Evolutionary conservation across 2,797 vertebrate genomes (phyloP).

Genomic region (Halcyon leucocephala): DNA sequence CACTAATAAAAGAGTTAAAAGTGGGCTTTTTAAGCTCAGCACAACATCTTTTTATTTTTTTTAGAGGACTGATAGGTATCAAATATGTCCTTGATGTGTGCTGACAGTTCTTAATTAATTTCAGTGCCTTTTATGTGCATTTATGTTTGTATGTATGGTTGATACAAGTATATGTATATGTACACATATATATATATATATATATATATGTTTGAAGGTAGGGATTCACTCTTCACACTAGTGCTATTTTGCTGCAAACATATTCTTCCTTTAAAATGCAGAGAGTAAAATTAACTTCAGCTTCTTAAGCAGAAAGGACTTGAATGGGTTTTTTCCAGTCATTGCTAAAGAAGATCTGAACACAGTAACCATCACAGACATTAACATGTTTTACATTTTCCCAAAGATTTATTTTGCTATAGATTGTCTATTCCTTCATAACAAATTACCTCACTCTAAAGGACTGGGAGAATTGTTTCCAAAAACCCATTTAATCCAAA

Average conservation of each 20-base stretch:
- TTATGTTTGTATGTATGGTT: background rate
- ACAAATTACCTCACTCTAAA: background rate
- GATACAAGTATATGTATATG: background rate
- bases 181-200: background rate
- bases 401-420: background rate
- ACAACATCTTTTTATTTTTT: background rate
- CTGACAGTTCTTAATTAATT: background rate
- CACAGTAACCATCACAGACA: background rate
- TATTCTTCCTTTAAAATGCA: background rate
- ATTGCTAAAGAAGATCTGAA: background rate
- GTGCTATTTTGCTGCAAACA: background rate
- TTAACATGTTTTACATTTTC: background rate
- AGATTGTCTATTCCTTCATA: background rate
- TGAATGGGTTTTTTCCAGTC: background rate
- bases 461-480: background rate
- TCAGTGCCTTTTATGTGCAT: background rate
- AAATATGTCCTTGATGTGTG: background rate
- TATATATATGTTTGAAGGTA: background rate
- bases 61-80: background rate
- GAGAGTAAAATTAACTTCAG: background rate
- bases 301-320: background rate
- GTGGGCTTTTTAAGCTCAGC: background rate
- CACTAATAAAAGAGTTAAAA: background rate
- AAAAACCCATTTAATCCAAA: slow-evolving; percentile 13
- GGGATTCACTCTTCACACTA: background rate